Evolutionary conservation across 2,113 vertebrate genomes (phyloP).

Genomic region (Nymphicus hollandicus): DNA sequence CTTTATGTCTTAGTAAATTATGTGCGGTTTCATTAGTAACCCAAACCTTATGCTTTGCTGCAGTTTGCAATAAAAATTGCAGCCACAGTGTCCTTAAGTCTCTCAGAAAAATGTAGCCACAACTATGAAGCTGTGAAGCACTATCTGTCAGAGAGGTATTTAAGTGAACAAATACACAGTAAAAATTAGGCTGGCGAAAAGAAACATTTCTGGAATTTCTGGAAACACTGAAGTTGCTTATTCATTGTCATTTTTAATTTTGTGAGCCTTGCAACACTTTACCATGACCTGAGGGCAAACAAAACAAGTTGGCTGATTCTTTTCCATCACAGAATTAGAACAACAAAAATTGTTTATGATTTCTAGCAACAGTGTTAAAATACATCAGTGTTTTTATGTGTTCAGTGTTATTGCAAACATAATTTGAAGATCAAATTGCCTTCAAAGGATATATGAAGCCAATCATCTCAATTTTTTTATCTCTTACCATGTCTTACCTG

Average conservation of each 20-base stretch:
- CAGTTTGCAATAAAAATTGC: not conserved
- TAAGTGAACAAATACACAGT: not conserved
- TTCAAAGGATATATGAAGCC: slow-evolving; percentile 12
- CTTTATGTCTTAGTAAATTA: not conserved
- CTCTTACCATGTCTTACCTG: not conserved
- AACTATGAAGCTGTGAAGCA: not conserved
- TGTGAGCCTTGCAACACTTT: slow-evolving; percentile 1
- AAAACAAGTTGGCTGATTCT: slow-evolving; percentile 34
- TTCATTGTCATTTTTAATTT: not conserved
- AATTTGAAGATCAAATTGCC: slow-evolving; percentile 57
- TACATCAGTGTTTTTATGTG: slow-evolving; percentile 32
- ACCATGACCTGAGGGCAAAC: slow-evolving; percentile 27
- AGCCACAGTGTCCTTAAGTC: not conserved
- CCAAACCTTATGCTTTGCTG: not conserved
- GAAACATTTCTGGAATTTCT: not conserved
- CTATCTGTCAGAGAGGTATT: not conserved
- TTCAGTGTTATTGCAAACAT: slow-evolving; percentile 10
- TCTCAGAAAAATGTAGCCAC: not conserved
- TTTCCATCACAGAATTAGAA: slow-evolving; percentile 15
- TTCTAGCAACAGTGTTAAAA: slow-evolving; percentile 40
- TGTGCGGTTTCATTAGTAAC: not conserved
- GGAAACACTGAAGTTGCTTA: not conserved
- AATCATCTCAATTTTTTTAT: slow-evolving; percentile 17
- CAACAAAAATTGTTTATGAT: slow-evolving; percentile 33
- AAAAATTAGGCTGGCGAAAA: not conserved